Base-by-base conservation (phyloP, 2,113 vertebrate genomes). In the Pedionomus torquatus region DNA sequence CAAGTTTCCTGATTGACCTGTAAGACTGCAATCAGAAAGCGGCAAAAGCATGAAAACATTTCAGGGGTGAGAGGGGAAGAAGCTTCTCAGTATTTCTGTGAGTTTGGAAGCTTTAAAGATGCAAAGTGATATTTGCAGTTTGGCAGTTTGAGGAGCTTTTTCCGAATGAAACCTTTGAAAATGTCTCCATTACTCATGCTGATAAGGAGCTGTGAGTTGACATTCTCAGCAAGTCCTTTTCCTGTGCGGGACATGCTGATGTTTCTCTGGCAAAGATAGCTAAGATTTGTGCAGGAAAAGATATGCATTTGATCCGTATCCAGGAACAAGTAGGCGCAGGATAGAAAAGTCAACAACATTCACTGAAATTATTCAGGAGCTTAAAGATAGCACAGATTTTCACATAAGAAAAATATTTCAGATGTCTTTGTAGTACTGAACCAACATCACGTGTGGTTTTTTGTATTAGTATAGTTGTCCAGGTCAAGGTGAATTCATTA, bases 201-300 rank as follows among this genome's bases (percentile, higher is more conserved):
- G 92, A 89, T 92, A 83, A 83, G 69, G 55, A 96, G 48, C 52
- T 84, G 35, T 14, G 77, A 75, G 74, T 25, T 87, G 91, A 41
- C 46, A 2, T 74, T 92, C 77, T 76, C 7, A 7, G 52, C 60
- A 41, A 87, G 57, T 93, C 61, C 26, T 74, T 79, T 91, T 89
- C 77, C 77, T 71, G 74, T 52, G 51, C 69, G 52, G 90, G 87
- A 95, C 90, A 61, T 61, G 72, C 89, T 87, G 95, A 87, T 96
- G 86, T 93, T 93, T 89, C 64, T 83, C 85, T 96, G 88, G 76
- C 83, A 96, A 82, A 72, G 0, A 0, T 9, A 44, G 48, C 61
- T 82, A 11, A 72, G 55, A 72, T 79, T 61, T 87, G 41, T 81
- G 41, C 57, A 58, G 92, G 70, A 87, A 65, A 77, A 93, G 92